Percentiles rank a stretch among this genome's conserved stretches.
Evolutionary conservation across 2,888 invertebrate species (phyloP).

Genomic region (Syrista parreyssii): DNA sequence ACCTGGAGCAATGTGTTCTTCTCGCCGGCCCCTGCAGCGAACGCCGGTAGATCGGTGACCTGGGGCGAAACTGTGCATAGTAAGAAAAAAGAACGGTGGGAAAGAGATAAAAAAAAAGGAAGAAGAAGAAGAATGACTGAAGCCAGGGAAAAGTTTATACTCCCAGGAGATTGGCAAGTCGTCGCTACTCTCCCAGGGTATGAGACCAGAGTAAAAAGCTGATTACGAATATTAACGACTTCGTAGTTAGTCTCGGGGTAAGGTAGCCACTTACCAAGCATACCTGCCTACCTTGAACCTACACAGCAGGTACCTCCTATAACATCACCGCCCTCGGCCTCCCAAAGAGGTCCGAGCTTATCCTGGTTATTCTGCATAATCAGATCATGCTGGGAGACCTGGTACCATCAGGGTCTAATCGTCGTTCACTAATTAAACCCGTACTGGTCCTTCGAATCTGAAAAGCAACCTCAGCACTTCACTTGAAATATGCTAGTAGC

Average conservation of each 20-base stretch:
- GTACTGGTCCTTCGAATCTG: too few relatives aligned
- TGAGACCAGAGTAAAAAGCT: conserved; percentile 25
- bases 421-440: too few relatives aligned
- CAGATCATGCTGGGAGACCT: conserved; percentile 26
- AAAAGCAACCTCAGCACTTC: too few relatives aligned
- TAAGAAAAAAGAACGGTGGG: not conserved
- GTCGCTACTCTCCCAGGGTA: conserved; percentile 2
- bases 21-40: too few relatives aligned
- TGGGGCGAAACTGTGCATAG: not conserved
- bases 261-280: too few relatives aligned
- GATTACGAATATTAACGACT: conserved; percentile 35
- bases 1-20: too few relatives aligned
- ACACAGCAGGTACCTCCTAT: too few relatives aligned
- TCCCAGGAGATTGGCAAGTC: not conserved
- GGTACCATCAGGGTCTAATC: too few relatives aligned
- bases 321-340: too few relatives aligned
- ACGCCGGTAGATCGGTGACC: too few relatives aligned
- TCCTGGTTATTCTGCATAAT: conserved; percentile 51
- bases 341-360: conserved; percentile 41
- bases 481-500: too few relatives aligned
- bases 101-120: not conserved
- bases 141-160: not conserved
- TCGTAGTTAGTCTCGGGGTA: not conserved
- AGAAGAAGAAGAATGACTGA: not conserved
- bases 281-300: too few relatives aligned